phyloP scores from a whole-genome alignment of 2,888 invertebrate species.

The Formica aserva region DNA sequence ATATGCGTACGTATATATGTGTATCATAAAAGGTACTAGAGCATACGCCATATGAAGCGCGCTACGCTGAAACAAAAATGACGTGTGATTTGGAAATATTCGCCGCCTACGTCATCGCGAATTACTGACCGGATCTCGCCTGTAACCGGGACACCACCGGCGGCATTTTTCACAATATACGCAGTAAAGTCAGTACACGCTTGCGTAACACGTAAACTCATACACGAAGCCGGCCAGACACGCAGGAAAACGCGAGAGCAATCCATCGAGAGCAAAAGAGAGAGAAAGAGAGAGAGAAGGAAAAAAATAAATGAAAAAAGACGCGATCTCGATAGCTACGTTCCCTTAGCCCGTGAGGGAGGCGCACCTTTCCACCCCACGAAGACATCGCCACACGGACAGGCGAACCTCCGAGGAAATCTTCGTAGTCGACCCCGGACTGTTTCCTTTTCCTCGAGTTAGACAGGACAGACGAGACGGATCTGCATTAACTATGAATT shows the following conservation, averaged over 20 bases:
- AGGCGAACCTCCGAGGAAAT: conserved; percentile 79
- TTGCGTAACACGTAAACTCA: background rate
- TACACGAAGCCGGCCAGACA: conserved; percentile 13
- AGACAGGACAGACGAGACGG: conserved; percentile 62
- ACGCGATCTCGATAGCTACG: conserved; percentile 27
- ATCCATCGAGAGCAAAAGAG: background rate
- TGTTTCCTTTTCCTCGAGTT: conserved; percentile 64
- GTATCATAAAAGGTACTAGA: conserved; percentile 50
- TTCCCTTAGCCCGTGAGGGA: background rate
- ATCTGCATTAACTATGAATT: conserved; percentile 75
- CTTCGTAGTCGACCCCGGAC: conserved; percentile 74
- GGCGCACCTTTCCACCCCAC: background rate
- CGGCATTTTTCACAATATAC: conserved; percentile 51
- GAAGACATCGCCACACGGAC: conserved; percentile 53
- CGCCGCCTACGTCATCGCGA: conserved; percentile 53
- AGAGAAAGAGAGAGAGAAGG: background rate
- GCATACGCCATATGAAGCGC: conserved; percentile 22
- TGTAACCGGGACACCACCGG: conserved; percentile 8
- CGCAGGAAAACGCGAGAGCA: background rate
- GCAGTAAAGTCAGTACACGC: background rate
- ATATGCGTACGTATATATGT: background rate
- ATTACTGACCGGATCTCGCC: conserved; percentile 48
- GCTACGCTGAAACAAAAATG: conserved; percentile 43
- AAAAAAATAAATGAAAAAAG: conserved; percentile 10
- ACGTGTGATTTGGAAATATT: conserved; percentile 61